phyloP scores from a whole-genome alignment of 2,888 invertebrate genomes.

The Strigamia maritima region DNA sequence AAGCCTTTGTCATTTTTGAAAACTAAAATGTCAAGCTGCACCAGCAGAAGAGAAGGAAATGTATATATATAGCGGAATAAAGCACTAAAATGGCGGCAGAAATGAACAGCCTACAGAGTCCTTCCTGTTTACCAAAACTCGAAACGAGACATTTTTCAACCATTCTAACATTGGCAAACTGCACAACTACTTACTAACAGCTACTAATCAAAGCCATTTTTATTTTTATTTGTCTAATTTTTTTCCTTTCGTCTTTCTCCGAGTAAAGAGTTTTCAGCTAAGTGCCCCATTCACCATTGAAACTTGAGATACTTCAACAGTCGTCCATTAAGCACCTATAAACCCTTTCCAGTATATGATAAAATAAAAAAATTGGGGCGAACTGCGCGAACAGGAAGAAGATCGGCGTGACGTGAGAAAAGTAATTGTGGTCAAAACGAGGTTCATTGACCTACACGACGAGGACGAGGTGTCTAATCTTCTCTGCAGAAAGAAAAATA shows the following conservation, averaged over 20 bases:
- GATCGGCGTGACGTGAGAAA: constrained; percentile 3
- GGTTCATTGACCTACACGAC: constrained; percentile 12
- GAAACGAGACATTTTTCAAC: constrained; percentile 6
- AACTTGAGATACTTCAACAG: constrained; percentile 24
- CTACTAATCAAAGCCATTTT: constrained; percentile 8
- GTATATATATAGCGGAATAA: not conserved
- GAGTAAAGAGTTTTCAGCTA: not conserved
- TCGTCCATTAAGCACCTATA: constrained; percentile 28
- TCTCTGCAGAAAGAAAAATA: not conserved
- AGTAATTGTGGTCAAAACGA: constrained; percentile 29
- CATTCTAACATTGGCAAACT: not conserved
- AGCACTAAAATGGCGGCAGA: constrained; percentile 5
- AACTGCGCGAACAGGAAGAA: constrained; percentile 24
- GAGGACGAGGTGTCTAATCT: constrained; percentile 18
- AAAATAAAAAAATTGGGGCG: not conserved
- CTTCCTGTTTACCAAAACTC: constrained; percentile 16
- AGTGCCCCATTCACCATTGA: constrained; percentile 1
- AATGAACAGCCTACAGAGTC: not conserved
- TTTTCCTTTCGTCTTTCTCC: not conserved
- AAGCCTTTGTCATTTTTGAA: constrained; percentile 18
- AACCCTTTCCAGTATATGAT: constrained; percentile 5
- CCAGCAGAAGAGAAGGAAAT: not conserved
- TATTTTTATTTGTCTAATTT: constrained; percentile 12
- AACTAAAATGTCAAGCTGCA: not conserved
- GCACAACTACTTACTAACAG: constrained; percentile 10